Evolutionary conservation across 2,888 invertebrate genomes (phyloP).

Genomic region (Panzeria rudis): DNA sequence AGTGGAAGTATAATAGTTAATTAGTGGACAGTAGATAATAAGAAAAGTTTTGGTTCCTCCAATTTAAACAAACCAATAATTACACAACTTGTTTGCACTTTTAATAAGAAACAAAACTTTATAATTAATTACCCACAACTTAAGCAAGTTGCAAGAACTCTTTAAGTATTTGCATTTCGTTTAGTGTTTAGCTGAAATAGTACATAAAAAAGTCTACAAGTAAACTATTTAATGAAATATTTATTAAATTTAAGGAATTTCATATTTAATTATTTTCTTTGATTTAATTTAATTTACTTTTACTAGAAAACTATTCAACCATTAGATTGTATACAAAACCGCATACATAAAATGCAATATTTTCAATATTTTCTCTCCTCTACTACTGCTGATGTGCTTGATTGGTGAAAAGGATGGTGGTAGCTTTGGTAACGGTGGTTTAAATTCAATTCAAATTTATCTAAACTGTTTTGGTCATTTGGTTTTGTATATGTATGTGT

Average conservation of each 20-base stretch:
- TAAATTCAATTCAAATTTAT: conserved; percentile 52
- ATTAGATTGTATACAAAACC: conserved; percentile 57
- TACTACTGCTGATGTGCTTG: conserved; percentile 5
- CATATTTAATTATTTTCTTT: conserved; percentile 13
- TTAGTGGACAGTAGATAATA: conserved; percentile 60
- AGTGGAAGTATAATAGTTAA: conserved; percentile 53
- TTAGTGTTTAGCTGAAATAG: background rate
- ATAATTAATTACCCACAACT: conserved; percentile 40
- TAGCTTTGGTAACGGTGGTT: conserved; percentile 44
- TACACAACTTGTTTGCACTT: conserved; percentile 38
- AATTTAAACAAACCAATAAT: conserved; percentile 36
- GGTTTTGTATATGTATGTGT: conserved; percentile 4
- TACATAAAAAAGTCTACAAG: too few relatives aligned
- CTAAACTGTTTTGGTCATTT: conserved; percentile 36
- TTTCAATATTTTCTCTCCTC: conserved; percentile 31
- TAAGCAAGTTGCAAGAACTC: background rate
- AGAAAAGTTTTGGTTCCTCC: conserved; percentile 44
- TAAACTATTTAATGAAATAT: background rate
- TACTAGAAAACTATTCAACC: conserved; percentile 49
- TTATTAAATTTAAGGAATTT: background rate
- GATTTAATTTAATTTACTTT: conserved; percentile 41
- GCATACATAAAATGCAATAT: conserved; percentile 57
- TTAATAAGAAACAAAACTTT: conserved; percentile 37
- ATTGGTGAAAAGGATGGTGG: conserved; percentile 32
- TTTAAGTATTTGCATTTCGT: background rate